Percentiles rank a stretch among this genome's conserved stretches.
These are phyloP conservation scores for Cantharis lateralis DNA, from an alignment of 2,888 invertebrate species.

Conservation along the genomic window DNA sequence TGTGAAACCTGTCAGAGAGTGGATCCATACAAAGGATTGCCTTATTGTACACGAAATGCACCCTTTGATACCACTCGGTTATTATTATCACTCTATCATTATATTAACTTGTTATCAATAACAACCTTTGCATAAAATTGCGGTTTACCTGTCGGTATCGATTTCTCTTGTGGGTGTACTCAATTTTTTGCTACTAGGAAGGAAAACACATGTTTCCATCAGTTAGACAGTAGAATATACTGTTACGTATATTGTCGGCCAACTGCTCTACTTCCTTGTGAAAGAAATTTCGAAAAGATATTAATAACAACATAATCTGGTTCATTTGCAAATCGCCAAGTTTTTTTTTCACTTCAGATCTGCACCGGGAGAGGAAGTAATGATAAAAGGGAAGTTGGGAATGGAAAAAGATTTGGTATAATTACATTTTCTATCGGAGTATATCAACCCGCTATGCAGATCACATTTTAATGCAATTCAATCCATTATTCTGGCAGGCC, in stretches of 20 bases:
- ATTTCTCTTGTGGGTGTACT: not conserved
- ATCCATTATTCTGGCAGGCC: constrained; percentile 59
- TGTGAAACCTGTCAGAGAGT: constrained; percentile 31
- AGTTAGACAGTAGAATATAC: not conserved
- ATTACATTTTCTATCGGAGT: constrained; percentile 33
- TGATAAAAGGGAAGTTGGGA: constrained; percentile 19
- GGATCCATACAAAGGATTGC: constrained; percentile 25
- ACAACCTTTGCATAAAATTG: not conserved
- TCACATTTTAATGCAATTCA: constrained; percentile 61
- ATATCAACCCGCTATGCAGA: constrained; percentile 54
- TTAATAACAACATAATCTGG: not conserved
- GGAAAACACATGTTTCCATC: not conserved
- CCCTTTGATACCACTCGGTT: constrained; percentile 21
- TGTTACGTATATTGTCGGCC: not conserved
- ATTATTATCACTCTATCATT: constrained; percentile 17
- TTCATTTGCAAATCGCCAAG: not conserved
- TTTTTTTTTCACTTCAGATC: not conserved
- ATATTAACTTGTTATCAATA: constrained; percentile 14
- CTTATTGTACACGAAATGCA: constrained; percentile 25
- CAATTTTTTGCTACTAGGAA: not conserved
- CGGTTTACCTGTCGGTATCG: constrained; percentile 2
- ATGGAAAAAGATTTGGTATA: constrained; percentile 26
- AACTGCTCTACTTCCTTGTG: not conserved
- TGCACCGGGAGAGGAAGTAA: not conserved
- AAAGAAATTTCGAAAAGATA: not conserved